Conservation (phyloP, 2,113 vertebrate genomes). For the Chelonoidis abingdonii region DNA sequence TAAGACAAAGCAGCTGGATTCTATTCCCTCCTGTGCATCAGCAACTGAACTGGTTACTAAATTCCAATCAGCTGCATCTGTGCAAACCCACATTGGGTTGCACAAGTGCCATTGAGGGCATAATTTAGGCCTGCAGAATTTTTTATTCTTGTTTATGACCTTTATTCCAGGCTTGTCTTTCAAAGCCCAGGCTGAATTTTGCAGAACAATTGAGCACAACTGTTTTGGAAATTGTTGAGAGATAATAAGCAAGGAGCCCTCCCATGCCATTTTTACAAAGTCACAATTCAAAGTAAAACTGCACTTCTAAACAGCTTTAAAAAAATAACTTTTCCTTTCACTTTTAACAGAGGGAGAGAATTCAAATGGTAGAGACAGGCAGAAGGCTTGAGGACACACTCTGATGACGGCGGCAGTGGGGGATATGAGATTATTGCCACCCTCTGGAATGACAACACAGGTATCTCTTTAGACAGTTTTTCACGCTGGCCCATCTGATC, state of each 20-base stretch:
- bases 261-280: background rate
- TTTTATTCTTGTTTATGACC: background rate
- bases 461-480: slow-evolving; percentile 23
- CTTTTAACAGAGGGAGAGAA: background rate
- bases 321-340: background rate
- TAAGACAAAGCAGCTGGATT: background rate
- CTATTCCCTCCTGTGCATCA: background rate
- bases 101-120: accelerated
- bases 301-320: background rate
- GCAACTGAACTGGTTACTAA: background rate
- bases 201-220: background rate
- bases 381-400: background rate
- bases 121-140: background rate
- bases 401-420: background rate
- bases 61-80: background rate
- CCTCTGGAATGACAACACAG: background rate
- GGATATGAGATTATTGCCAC: background rate
- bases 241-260: background rate
- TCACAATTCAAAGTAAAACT: background rate
- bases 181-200: background rate
- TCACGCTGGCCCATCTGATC: slow-evolving; percentile 32
- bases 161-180: background rate
- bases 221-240: background rate
- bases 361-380: background rate
- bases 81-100: background rate